Conservation (phyloP, 2,797 vertebrate genomes). For the Pyrocephalus nanus region DNA sequence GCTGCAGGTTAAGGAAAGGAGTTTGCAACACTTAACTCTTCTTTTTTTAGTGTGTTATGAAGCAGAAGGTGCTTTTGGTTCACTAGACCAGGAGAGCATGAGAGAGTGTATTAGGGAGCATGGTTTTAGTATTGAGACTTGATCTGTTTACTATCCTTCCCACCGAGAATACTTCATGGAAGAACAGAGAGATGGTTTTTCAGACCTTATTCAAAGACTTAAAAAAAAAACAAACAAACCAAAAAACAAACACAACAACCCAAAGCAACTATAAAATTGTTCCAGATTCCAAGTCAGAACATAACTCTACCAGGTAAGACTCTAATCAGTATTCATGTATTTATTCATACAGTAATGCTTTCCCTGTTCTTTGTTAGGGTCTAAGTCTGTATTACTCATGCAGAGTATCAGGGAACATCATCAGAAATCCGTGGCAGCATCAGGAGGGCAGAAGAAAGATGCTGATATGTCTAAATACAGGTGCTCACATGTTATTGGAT, state of each 20-base stretch:
- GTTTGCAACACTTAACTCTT: neutral
- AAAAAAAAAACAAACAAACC: too few species aligned
- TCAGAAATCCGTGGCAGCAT: neutral
- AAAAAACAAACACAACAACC: neutral
- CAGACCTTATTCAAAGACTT: neutral
- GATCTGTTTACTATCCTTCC: neutral
- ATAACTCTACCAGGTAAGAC: neutral
- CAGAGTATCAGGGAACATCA: neutral
- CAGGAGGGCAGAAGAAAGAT: neutral
- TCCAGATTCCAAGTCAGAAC: neutral
- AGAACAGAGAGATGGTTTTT: neutral
- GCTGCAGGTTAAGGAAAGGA: neutral
- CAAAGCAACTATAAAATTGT: neutral
- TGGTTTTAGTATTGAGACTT: neutral
- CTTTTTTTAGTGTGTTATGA: neutral
- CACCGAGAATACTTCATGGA: neutral
- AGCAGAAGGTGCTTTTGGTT: neutral
- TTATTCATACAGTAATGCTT: neutral
- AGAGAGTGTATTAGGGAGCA: neutral
- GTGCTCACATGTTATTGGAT: accelerated
- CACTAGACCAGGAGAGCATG: neutral
- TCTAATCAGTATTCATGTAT: neutral
- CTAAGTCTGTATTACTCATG: neutral
- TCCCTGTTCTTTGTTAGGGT: neutral
- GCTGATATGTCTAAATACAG: neutral